These are phyloP conservation scores for Porites lobata DNA, from an alignment of 92 coral and sea anemone species.

Conservation along the genomic window DNA sequence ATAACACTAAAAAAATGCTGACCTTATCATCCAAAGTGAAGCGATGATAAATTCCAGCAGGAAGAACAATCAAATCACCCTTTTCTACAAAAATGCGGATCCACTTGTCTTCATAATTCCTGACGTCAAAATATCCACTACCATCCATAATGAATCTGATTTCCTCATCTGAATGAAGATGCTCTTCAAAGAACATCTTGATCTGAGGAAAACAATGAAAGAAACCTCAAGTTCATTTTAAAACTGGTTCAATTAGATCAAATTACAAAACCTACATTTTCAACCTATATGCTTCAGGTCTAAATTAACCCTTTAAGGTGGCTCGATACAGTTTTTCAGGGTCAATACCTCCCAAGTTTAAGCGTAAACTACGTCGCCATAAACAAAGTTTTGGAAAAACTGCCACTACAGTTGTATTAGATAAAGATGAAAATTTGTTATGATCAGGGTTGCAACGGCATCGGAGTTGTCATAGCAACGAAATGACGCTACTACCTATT, in stretches of 20 bases:
- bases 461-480: no score
- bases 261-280: no score
- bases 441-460: no score
- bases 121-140: slow-evolving; percentile 86
- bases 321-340: no score
- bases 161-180: slow-evolving; percentile 84
- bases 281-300: no score
- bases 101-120: slow-evolving; percentile 78
- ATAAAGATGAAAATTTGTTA: no score
- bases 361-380: no score
- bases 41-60: slow-evolving; percentile 93
- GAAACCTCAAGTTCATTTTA: neutral
- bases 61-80: slow-evolving; percentile 82
- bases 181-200: slow-evolving; percentile 83
- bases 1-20: neutral
- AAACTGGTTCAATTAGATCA: neutral
- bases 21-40: slow-evolving; percentile 80
- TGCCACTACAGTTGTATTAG: no score
- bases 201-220: slow-evolving; percentile 44
- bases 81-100: slow-evolving; percentile 78
- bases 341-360: no score
- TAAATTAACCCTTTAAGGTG: no score
- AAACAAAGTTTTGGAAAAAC: no score
- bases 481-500: no score
- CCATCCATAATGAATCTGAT: slow-evolving; percentile 84